Evolutionary conservation across 2,113 vertebrate genomes (phyloP).

Genomic region (Morone chrysops): DNA sequence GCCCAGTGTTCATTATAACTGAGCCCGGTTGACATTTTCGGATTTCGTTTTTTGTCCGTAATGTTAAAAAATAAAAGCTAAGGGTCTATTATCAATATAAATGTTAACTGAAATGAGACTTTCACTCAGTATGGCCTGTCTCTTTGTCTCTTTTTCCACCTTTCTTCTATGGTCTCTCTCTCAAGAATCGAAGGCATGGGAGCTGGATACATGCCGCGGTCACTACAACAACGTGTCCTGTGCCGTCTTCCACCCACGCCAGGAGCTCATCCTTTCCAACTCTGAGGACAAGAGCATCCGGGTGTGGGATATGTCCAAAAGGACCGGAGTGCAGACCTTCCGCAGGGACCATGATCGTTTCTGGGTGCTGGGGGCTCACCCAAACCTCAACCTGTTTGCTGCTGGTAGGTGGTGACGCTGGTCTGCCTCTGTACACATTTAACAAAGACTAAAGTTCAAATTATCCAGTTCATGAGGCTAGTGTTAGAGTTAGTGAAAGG

Average conservation of each 20-base stretch:
- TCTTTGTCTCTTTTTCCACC: background rate
- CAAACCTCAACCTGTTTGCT: slow-evolving; percentile 98
- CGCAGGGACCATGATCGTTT: slow-evolving; percentile 97
- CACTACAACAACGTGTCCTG: slow-evolving; percentile 99
- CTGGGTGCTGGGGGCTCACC: slow-evolving; percentile 97
- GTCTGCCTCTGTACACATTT: background rate
- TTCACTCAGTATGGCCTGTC: background rate
- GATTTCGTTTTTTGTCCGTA: no score
- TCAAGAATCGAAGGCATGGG: slow-evolving; percentile 96
- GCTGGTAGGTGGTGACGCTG: slow-evolving; percentile 84
- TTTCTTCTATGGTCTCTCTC: background rate
- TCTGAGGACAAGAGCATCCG: slow-evolving; percentile 98
- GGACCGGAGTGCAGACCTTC: slow-evolving; percentile 97
- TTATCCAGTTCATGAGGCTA: background rate
- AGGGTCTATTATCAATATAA: background rate
- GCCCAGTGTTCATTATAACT: background rate
- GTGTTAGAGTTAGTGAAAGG: background rate
- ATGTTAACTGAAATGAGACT: background rate
- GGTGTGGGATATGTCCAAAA: slow-evolving; percentile 99
- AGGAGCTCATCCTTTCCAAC: slow-evolving; percentile 98
- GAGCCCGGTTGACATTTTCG: background rate
- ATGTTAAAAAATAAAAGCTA: background rate
- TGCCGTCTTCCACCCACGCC: slow-evolving; percentile 96
- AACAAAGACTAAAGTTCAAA: background rate
- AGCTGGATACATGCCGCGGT: slow-evolving; percentile 95